These are phyloP conservation scores for Latheticus oryzae DNA, from an alignment of 2,888 invertebrate genomes.

Conservation along the genomic window DNA sequence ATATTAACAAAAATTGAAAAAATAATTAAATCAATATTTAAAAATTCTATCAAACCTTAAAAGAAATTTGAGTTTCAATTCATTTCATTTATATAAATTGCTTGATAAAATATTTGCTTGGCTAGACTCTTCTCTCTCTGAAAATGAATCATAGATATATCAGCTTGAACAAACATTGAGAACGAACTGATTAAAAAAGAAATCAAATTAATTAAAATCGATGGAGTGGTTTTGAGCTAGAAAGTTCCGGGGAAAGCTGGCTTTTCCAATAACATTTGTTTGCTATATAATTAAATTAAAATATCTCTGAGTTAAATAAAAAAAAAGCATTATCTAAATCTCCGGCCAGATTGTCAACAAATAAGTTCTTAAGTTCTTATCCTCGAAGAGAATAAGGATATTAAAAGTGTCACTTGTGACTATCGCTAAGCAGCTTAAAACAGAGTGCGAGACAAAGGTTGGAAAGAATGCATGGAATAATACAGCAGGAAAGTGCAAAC, in stretches of 20 bases:
- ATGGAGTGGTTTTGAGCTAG: constrained; percentile 24
- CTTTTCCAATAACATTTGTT: constrained; percentile 13
- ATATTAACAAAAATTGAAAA: too few species aligned
- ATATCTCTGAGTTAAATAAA: constrained; percentile 7
- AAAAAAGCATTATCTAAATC: neutral
- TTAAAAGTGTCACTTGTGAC: constrained; percentile 17
- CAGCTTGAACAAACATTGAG: too few species aligned
- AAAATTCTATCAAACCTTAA: too few species aligned
- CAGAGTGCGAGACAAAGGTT: constrained; percentile 41
- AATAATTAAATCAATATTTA: too few species aligned
- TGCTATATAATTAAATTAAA: constrained; percentile 17
- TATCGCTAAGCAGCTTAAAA: constrained; percentile 32
- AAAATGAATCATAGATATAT: too few species aligned
- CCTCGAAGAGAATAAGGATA: too few species aligned
- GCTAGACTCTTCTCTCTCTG: too few species aligned
- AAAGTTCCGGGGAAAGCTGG: constrained; percentile 8
- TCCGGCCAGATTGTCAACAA: constrained; percentile 5
- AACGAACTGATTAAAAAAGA: too few species aligned
- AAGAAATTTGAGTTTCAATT: neutral
- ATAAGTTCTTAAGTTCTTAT: constrained; percentile 20
- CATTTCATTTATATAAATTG: neutral
- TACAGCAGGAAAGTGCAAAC: constrained; percentile 48
- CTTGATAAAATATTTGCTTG: too few species aligned
- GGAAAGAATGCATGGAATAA: constrained; percentile 43
- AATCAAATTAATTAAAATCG: constrained; percentile 39